A percentile compares a stretch with the other conserved stretches of the same genome.
These are phyloP conservation scores for Hirtodrosophila duncani DNA, from an alignment of 2,888 invertebrate genomes.

Conservation along the genomic window DNA sequence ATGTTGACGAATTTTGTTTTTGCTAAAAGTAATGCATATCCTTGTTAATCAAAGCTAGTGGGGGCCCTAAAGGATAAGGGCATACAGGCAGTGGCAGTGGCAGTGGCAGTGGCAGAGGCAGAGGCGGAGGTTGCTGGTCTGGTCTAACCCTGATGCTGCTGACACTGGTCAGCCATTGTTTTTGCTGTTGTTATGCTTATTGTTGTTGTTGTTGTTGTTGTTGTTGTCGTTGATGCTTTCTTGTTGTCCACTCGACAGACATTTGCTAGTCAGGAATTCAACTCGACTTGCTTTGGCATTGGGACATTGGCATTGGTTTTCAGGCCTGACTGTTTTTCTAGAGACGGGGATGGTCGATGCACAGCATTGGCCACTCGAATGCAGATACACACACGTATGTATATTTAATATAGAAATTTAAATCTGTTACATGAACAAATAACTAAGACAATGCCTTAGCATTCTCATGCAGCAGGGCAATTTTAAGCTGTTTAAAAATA, in stretches of 20 bases:
- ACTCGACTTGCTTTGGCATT: conserved; percentile 28
- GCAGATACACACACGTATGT: conserved; percentile 1
- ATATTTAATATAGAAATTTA: no score
- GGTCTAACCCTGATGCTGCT: conserved; percentile 25
- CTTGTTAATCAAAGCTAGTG: conserved; percentile 62
- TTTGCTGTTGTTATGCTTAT: no score
- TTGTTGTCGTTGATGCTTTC: no score
- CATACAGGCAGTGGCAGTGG: background rate
- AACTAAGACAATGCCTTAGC: no score
- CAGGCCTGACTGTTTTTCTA: conserved; percentile 5
- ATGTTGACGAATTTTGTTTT: conserved; percentile 59
- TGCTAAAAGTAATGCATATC: conserved; percentile 71
- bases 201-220: no score
- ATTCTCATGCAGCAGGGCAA: no score
- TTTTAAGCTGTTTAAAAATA: no score
- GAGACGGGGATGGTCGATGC: no score
- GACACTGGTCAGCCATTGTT: conserved; percentile 55
- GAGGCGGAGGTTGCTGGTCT: background rate
- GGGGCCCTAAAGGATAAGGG: background rate
- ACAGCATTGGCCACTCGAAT: no score
- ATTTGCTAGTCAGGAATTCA: conserved; percentile 43
- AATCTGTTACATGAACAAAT: no score
- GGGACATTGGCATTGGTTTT: conserved; percentile 6
- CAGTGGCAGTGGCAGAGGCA: background rate
- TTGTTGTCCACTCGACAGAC: conserved; percentile 34